A percentile compares a stretch with the other conserved stretches of the same genome.
These are phyloP conservation scores for Seriola quinqueradiata DNA, from an alignment of 2,113 vertebrate genomes.

Conservation along the genomic window DNA sequence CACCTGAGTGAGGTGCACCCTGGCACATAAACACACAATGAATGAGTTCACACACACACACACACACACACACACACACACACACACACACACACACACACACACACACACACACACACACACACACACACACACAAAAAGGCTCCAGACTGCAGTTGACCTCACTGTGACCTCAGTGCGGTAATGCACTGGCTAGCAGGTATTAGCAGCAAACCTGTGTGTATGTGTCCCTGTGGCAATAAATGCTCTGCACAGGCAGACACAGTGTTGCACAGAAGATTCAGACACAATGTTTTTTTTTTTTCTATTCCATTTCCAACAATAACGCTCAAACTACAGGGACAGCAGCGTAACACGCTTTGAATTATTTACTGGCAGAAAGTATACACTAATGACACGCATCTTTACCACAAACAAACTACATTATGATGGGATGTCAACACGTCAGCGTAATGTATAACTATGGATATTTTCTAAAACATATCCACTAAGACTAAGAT, in stretches of 20 bases:
- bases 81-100: neutral
- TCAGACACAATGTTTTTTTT: conserved; percentile 1
- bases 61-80: conserved; percentile 2
- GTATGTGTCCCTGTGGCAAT: conserved; percentile 25
- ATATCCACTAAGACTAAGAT: conserved; percentile 37
- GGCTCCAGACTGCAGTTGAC: conserved; percentile 69
- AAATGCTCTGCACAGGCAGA: conserved; percentile 21
- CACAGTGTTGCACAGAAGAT: neutral
- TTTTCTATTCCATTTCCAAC: conserved; percentile 28
- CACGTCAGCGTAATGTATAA: neutral
- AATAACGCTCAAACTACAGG: conserved; percentile 54
- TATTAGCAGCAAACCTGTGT: conserved; percentile 49
- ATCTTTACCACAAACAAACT: conserved; percentile 59
- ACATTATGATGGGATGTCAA: conserved; percentile 50
- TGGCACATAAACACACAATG: conserved; percentile 46
- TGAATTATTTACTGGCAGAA: conserved; percentile 76
- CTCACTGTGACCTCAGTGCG: conserved; percentile 53
- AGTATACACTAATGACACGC: conserved; percentile 66
- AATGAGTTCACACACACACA: conserved; percentile 15
- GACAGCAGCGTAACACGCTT: conserved; percentile 45
- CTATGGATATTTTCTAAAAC: conserved; percentile 59
- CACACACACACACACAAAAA: neutral
- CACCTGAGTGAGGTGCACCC: conserved; percentile 66
- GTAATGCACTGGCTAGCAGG: conserved; percentile 50
- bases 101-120: conserved; percentile 46